phyloP scores from a whole-genome alignment of 2,888 invertebrate species.

The Tromatobia lineatoria region DNA sequence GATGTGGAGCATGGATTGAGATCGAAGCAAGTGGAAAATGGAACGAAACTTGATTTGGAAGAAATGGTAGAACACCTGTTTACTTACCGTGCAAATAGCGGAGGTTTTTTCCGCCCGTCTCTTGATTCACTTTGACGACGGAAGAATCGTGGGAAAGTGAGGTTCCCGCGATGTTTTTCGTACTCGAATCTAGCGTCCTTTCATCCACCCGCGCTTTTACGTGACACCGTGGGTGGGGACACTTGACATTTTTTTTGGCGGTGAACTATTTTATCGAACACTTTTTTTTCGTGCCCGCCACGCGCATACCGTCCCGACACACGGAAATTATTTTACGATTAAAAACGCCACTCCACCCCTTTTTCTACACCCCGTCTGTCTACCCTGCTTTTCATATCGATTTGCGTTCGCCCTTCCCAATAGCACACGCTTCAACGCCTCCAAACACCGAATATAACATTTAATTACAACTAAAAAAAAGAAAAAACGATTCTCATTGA shows the following conservation, averaged over 20 bases:
- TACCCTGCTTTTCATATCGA: conserved; percentile 54
- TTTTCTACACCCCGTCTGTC: conserved; percentile 13
- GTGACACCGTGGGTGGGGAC: background rate
- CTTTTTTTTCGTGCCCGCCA: conserved; percentile 4
- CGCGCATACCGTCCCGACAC: conserved; percentile 38
- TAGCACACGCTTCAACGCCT: conserved; percentile 27
- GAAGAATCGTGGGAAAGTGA: conserved; percentile 8
- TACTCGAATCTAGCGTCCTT: conserved; percentile 3
- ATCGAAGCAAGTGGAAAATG: background rate
- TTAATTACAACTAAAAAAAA: background rate
- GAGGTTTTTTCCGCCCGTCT: background rate
- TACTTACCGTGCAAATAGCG: conserved; percentile 11
- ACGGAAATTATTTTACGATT: conserved; percentile 46
- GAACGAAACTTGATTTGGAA: background rate
- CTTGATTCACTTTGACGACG: conserved; percentile 8
- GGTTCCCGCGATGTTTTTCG: background rate
- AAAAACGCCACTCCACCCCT: conserved; percentile 33
- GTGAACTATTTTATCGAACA: conserved; percentile 39
- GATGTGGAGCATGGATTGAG: background rate
- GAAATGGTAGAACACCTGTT: background rate
- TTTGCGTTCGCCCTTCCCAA: conserved; percentile 37
- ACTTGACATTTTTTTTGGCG: conserved; percentile 34
- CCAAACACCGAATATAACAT: conserved; percentile 15
- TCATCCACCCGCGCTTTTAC: conserved; percentile 10
- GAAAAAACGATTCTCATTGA: background rate